These are phyloP conservation scores for Phalacrocorax aristotelis DNA, from an alignment of 2,113 vertebrate genomes.

Conservation along the genomic window DNA sequence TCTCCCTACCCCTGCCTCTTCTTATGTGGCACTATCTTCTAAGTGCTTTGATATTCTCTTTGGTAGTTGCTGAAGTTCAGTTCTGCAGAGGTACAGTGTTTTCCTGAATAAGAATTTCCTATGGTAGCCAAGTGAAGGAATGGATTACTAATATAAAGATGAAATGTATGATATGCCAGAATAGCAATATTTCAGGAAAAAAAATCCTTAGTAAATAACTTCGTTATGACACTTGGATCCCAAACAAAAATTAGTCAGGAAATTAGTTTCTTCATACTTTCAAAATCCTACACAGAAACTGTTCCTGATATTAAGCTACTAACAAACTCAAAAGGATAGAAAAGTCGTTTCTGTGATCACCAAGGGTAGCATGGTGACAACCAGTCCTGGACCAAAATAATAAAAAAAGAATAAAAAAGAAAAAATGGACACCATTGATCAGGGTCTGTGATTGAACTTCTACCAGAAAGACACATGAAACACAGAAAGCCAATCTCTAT, in stretches of 20 bases:
- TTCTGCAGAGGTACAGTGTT: neutral
- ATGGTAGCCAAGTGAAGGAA: neutral
- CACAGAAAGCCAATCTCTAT: neutral
- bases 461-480: neutral
- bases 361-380: neutral
- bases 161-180: neutral
- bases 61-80: neutral
- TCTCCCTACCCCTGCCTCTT: neutral
- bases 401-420: neutral
- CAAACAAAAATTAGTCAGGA: neutral
- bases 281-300: neutral
- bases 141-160: neutral
- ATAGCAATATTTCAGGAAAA: neutral
- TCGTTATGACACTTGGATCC: neutral
- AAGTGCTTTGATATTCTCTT: neutral
- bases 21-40: neutral
- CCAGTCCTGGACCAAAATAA: neutral
- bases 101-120: neutral
- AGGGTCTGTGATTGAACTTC: neutral
- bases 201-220: neutral
- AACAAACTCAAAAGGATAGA: neutral
- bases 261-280: neutral
- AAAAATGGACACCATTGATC: accelerated
- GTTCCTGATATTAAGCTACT: neutral
- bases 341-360: neutral